These are phyloP conservation scores for Sphaerodactylus townsendi DNA, from an alignment of 2,113 vertebrate species.

Conservation along the genomic window DNA sequence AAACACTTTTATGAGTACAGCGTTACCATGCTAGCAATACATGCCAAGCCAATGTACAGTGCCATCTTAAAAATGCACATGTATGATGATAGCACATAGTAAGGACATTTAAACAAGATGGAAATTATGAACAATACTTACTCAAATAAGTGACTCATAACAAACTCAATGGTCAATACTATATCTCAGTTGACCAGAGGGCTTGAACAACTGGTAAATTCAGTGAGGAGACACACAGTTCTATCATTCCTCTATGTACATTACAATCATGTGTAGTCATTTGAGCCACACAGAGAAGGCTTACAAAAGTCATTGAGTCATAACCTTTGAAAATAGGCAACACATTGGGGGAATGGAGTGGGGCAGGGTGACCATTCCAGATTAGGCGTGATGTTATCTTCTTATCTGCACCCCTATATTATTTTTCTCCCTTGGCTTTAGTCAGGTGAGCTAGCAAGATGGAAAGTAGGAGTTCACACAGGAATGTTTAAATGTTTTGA, in stretches of 20 bases:
- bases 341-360: neutral
- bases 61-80: neutral
- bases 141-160: neutral
- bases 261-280: neutral
- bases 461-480: neutral
- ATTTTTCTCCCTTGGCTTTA: neutral
- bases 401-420: neutral
- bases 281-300: neutral
- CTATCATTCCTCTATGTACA: neutral
- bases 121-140: neutral
- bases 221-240: neutral
- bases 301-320: no score
- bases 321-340: neutral
- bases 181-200: neutral
- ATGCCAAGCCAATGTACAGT: neutral
- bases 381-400: neutral
- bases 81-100: neutral
- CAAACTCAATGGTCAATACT: neutral
- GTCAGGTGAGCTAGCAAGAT: neutral
- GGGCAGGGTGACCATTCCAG: neutral
- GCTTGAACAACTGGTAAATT: neutral
- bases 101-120: neutral
- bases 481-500: no score
- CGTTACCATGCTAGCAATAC: neutral
- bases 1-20: neutral